Evolutionary conservation across 2,797 vertebrate species (phyloP).

Genomic region (Takifugu ocellatus): DNA sequence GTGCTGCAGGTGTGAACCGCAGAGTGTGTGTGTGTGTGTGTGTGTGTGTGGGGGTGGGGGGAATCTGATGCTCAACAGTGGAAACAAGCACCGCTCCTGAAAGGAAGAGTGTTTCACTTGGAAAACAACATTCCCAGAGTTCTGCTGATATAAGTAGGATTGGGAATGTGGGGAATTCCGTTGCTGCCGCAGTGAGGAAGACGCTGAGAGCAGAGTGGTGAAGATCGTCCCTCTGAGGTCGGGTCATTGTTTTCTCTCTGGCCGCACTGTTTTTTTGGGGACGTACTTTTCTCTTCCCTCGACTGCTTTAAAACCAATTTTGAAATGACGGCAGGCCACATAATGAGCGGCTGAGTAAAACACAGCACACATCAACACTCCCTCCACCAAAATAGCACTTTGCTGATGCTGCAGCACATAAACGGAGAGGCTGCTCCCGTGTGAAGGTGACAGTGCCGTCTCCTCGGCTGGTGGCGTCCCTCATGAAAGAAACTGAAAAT

Average conservation of each 20-base stretch:
- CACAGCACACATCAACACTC: conserved; percentile 57
- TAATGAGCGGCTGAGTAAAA: conserved; percentile 55
- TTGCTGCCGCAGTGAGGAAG: conserved; percentile 15
- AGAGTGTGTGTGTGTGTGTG: no score
- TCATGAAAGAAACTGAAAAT: no score
- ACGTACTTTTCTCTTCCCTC: conserved; percentile 46
- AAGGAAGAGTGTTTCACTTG: no score
- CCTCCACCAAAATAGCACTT: conserved; percentile 52
- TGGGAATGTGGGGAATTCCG: no score
- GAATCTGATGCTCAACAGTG: no score
- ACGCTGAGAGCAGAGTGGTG: conserved; percentile 14
- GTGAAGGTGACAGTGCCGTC: no score
- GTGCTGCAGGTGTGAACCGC: no score
- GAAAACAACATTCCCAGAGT: no score
- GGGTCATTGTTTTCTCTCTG: conserved; percentile 43
- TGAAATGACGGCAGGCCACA: conserved; percentile 53
- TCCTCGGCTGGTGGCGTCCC: no score
- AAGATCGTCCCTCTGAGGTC: conserved; percentile 45
- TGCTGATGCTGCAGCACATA: conserved; percentile 26
- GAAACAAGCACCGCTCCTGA: no score
- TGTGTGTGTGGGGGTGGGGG: no score
- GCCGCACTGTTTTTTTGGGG: conserved; percentile 32
- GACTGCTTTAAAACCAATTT: conserved; percentile 30
- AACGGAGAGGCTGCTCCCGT: conserved; percentile 13
- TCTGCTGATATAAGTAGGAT: no score